Conservation (phyloP, 2,113 vertebrate genomes). For the Numida meleagris region DNA sequence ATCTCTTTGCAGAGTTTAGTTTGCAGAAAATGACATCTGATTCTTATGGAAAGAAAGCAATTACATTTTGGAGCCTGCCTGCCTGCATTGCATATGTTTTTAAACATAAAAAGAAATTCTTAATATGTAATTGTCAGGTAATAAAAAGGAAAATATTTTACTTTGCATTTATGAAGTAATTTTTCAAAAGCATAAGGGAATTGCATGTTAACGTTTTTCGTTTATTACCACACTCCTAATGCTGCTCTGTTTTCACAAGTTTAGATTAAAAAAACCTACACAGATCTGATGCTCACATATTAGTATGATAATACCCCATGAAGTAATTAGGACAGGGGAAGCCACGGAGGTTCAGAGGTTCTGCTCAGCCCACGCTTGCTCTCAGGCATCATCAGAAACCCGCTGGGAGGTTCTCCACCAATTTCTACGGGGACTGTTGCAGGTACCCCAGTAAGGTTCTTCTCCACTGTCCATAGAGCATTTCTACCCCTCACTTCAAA, state of each 20-base stretch:
- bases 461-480: background rate
- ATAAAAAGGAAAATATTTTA: conserved; percentile 88
- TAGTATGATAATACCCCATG: conserved; percentile 66
- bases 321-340: conserved; percentile 70
- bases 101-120: conserved; percentile 89
- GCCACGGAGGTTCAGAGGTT: background rate
- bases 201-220: conserved; percentile 82
- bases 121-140: conserved; percentile 90
- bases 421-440: background rate
- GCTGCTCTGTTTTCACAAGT: conserved; percentile 79
- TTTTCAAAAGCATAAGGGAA: conserved; percentile 88
- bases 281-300: conserved; percentile 58
- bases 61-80: conserved; percentile 84
- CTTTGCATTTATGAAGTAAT: conserved; percentile 86
- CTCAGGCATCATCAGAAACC: background rate
- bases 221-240: conserved; percentile 83
- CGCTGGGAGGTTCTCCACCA: background rate
- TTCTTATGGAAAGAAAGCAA: conserved; percentile 87
- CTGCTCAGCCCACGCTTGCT: background rate
- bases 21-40: conserved; percentile 87
- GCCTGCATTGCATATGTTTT: conserved; percentile 83
- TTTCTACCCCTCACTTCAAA: background rate
- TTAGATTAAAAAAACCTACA: conserved; percentile 50
- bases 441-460: accelerated
- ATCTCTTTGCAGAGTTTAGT: conserved; percentile 83